These are phyloP conservation scores for Neoniphon sammara DNA, from an alignment of 2,797 vertebrate species.

Conservation along the genomic window DNA sequence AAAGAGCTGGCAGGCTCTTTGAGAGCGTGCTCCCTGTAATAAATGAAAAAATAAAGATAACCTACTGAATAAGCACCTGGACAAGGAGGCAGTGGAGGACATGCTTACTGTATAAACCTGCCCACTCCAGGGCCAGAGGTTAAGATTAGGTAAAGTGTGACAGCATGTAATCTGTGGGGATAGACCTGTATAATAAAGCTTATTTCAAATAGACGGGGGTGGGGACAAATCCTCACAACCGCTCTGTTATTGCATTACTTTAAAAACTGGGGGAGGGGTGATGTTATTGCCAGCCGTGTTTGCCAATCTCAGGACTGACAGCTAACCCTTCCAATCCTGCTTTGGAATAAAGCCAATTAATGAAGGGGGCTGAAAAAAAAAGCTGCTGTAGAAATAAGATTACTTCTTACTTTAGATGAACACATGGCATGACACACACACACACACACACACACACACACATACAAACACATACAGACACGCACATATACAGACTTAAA, in stretches of 20 bases:
- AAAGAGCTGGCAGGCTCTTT: neutral
- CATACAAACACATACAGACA: no score
- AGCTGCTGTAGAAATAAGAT: constrained; percentile 68
- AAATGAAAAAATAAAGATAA: no score
- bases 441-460: neutral
- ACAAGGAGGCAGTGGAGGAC: neutral
- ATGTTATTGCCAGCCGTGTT: constrained; percentile 43
- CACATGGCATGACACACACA: constrained; percentile 19
- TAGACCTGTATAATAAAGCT: constrained; percentile 70
- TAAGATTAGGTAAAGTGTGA: constrained; percentile 50
- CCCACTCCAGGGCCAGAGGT: constrained; percentile 23
- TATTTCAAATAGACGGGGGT: constrained; percentile 69
- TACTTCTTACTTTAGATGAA: constrained; percentile 61
- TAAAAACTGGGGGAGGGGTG: constrained; percentile 44
- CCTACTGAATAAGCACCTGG: neutral
- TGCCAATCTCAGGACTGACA: constrained; percentile 70
- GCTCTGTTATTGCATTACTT: constrained; percentile 65
- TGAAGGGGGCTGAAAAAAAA: constrained; percentile 52
- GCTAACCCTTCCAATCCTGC: constrained; percentile 57
- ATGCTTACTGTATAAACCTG: neutral
- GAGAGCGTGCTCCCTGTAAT: no score
- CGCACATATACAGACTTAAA: neutral
- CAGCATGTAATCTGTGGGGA: constrained; percentile 62
- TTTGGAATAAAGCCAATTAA: constrained; percentile 75
- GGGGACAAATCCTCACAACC: constrained; percentile 58